These are phyloP conservation scores for Axinella damicornis DNA, from an alignment of 37 sponge, comb jelly and placozoan genomes.

Conservation along the genomic window DNA sequence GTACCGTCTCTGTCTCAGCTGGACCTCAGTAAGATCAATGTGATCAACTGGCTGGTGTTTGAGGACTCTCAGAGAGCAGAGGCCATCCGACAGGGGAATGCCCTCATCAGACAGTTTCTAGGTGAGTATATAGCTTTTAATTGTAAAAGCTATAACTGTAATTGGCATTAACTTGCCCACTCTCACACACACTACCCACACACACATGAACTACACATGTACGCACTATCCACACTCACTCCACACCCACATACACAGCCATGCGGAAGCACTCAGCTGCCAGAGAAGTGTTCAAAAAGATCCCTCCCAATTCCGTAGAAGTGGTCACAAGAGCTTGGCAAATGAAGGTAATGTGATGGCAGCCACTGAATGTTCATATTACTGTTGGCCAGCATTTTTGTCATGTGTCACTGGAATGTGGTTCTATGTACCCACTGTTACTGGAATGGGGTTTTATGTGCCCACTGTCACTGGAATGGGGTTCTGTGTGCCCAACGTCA, in stretches of 20 bases:
- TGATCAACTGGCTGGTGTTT: constrained; percentile 93
- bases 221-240: not conserved
- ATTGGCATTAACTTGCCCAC: too few species aligned
- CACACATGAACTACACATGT: not conserved
- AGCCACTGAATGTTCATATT: too few species aligned
- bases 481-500: too few species aligned
- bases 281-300: constrained; percentile 63
- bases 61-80: constrained; percentile 86
- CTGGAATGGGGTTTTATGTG: too few species aligned
- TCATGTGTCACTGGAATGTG: too few species aligned
- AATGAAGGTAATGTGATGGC: constrained; percentile 22
- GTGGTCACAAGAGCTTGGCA: constrained; percentile 63
- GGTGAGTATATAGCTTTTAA: constrained; percentile 31
- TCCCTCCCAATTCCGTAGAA: constrained; percentile 74
- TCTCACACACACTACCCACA: constrained; percentile 8
- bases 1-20: constrained; percentile 23
- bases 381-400: too few species aligned
- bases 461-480: too few species aligned
- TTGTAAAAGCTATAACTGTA: too few species aligned
- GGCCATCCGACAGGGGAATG: constrained; percentile 85
- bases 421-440: too few species aligned
- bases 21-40: constrained; percentile 78
- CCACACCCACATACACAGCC: not conserved
- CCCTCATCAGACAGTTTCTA: constrained; percentile 87
- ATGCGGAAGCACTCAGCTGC: constrained; percentile 76